Base-by-base conservation (phyloP, 2,888 invertebrate species). In the Cryptus armator region DNA sequence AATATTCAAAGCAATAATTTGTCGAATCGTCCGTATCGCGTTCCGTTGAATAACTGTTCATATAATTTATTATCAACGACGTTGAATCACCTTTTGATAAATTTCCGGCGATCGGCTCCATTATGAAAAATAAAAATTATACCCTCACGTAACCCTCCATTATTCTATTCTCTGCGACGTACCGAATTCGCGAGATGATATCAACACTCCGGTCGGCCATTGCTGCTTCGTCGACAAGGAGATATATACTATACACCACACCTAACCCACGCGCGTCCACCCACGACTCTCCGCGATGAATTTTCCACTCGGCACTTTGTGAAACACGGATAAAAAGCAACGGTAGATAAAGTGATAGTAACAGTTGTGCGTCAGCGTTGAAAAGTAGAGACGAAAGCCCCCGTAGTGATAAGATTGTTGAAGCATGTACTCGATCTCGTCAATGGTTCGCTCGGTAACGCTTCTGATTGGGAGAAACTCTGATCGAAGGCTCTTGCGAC, bases 171-270 rank as follows among this genome's bases (percentile, higher is more conserved):
- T 44, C 32, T 6, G n/a, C 29, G 32, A 46, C 59, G 32, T 12
- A 62, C 71, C 44, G 48, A 78, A 83, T 83, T 78, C 72, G 62
- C 72, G 59, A 78, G 78, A 83, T 83, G 83, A 83, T 78, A 83
- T 68, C 51, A 77, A 24, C 66, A 66, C 67, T 72, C 77, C 56
- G 19, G 59, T 12, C 56, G 43, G 46, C 51, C 72, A 72, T 78
- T 78, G 67, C 59, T 67, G 43, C 56, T 29, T 48, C 56, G 68
- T 71, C 78, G 67, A 62, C 72, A 59, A 46, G 72, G 51, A 44
- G 76, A 83, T 66, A 37, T 24, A 62, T 78, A 83, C 59, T 24
- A 62, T 78, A 83, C 59, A 32, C 67, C 78, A 72, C 67, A 44
- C 67, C 43, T 29, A 67, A 44, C 81, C 83, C 80, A 80, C 83